These are phyloP conservation scores for Epinotia bilunana DNA, from an alignment of 2,888 invertebrate genomes.

Conservation along the genomic window DNA sequence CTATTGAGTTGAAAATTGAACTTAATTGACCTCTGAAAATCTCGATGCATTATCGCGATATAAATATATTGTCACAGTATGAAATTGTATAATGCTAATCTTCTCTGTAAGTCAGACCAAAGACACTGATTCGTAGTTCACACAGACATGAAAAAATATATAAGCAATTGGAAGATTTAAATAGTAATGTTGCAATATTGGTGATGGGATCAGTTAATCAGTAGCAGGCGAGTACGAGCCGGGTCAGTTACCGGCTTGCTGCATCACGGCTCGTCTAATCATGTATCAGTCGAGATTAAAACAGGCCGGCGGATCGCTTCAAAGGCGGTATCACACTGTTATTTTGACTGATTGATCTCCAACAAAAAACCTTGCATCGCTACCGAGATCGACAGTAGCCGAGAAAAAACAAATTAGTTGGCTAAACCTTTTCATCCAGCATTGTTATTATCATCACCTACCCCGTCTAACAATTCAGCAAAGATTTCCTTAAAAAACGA, in stretches of 20 bases:
- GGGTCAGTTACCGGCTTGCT: constrained; percentile 79
- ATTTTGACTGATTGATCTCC: constrained; percentile 85
- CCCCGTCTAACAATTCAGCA: constrained; percentile 68
- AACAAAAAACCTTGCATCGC: constrained; percentile 81
- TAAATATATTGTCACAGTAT: too few relatives aligned
- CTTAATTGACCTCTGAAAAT: too few relatives aligned
- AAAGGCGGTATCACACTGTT: constrained; percentile 85
- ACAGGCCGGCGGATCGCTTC: constrained; percentile 82
- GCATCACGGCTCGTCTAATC: constrained; percentile 83
- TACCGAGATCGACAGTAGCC: constrained; percentile 84
- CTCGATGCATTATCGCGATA: too few relatives aligned
- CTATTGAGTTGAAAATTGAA: too few relatives aligned
- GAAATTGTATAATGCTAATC: background rate
- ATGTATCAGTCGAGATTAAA: constrained; percentile 83
- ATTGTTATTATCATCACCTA: constrained; percentile 83
- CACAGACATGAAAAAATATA: background rate
- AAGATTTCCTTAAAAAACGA: constrained; percentile 54
- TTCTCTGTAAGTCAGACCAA: background rate
- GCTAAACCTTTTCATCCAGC: constrained; percentile 84
- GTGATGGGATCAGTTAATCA: constrained; percentile 60
- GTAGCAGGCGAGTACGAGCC: constrained; percentile 68
- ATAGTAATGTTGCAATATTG: constrained; percentile 10
- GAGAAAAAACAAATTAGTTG: constrained; percentile 84
- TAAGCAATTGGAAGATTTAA: background rate
- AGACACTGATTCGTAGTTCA: too few relatives aligned